Percentiles rank a stretch among this genome's conserved stretches.
Conservation (phyloP, 2,888 invertebrate species). For the Agrochola macilenta region DNA sequence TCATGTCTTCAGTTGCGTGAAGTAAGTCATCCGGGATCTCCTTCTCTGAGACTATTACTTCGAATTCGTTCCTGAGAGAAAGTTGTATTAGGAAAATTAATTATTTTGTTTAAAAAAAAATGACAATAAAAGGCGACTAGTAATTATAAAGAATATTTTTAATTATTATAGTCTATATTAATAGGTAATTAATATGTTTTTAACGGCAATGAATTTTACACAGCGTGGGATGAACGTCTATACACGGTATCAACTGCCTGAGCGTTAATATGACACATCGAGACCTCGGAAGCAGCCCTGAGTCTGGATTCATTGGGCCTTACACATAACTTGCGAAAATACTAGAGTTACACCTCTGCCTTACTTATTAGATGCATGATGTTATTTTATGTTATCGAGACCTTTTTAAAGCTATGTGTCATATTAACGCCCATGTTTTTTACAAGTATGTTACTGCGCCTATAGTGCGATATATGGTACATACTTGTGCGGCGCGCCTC, state of each 20-base stretch:
- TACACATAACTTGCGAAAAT: background rate
- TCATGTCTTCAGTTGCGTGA: constrained; percentile 80
- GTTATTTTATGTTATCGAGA: background rate
- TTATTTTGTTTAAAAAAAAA: background rate
- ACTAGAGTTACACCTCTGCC: background rate
- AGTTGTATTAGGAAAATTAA: background rate
- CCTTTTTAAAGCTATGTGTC: too few relatives aligned
- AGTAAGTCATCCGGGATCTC: constrained; percentile 87
- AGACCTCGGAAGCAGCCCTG: background rate
- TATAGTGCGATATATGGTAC: background rate
- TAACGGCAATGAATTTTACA: background rate
- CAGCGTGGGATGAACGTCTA: background rate
- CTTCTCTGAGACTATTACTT: constrained; percentile 91
- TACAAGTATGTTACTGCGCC: background rate
- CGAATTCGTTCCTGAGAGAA: constrained; percentile 87
- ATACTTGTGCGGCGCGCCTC: constrained; percentile 78
- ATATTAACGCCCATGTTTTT: background rate
- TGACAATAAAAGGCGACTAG: too few relatives aligned
- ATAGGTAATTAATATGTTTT: background rate
- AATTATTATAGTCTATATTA: too few relatives aligned
- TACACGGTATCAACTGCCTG: background rate
- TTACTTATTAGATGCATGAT: background rate
- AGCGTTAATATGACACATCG: background rate
- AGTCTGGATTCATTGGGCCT: background rate
- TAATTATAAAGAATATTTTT: background rate